Evolutionary conservation across 2,113 vertebrate genomes (phyloP), one percentile per base, ranked within the genome.

Genomic region (Paralichthys olivaceus): DNA sequence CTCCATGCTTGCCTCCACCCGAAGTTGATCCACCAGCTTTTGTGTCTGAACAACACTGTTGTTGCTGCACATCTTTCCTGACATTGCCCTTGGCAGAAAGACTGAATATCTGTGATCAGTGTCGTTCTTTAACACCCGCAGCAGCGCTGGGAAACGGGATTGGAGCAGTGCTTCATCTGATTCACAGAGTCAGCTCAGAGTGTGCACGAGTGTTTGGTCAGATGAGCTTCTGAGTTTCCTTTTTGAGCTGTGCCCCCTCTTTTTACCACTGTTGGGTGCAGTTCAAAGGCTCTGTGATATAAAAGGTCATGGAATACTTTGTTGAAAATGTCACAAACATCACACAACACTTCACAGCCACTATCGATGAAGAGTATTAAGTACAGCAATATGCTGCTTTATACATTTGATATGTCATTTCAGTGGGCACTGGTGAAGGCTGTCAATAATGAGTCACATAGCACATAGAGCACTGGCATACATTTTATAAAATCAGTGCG

Each of bases 1-100:
- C 47, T 96, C 90, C 14, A 95, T 93, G 71, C 84, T 77, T 0
- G 93, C 95, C 69, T 96, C 95, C 81, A 95, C 73, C 51, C 77
- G 81, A 19, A 96, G 93, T 81, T 96, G 95, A 72, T 96, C 95
- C 85, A 96, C 93, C 0, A 94, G 82, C 70, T 87, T 87, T 53
- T 91, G 92, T 23, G 94, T 94, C 80, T 95, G 94, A 56, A 94
- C 84, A 2, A 93, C 91, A 54, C 93, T 94, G 87, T 75, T 94
- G n/a, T 90, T 94, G 90, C 93, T 94, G 66, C 91, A 90, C 59
- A 89, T 89, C 67, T 93, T 95, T 72, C 86, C 80, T 85, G 95
- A 95, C 79, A 88, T 90, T 20, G 1, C 53, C 57, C 67, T 40
- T 11, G 28, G 37, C 13, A 7, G 3, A 54, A 69, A 22, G 54